Evolutionary conservation across 2,888 invertebrate genomes (phyloP), one percentile per base, ranked within the genome.

Genomic region (Rhodophaea formosa): DNA sequence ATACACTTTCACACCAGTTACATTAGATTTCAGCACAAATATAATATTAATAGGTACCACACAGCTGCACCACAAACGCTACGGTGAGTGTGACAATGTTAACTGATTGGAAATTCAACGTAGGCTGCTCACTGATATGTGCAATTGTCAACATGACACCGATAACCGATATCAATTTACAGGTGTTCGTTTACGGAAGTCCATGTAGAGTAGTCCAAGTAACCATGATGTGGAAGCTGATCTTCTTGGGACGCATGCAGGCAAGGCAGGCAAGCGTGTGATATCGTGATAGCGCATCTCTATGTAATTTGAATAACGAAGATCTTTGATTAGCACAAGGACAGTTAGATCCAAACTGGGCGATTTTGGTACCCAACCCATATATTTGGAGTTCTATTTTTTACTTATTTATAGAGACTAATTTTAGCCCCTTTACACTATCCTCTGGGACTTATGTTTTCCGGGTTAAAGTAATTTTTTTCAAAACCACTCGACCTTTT

Each of bases 131-230:
- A 23, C 15, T 10, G 44, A 30, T 44, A 62, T 57, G 55, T 62
- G 60, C 53, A 56, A 63, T 60, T 63, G 62, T 64, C 62, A 66
- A 63, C 57, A 58, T 64, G 62, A 60, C 59, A 62, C 16, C 59
- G 62, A 60, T 68, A 68, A 65, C 68, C 23, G 3, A 23, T 23
- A 23, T 23, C 23, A 23, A 62, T 62, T 68, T 63, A 63, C 63
- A 63, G 58, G 68, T 66, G 52, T 68, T 59, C 59, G 57, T 58
- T 67, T 68, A 66, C 68, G 68, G 68, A 68, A 63, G 63, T 59
- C 58, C 56, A 63, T 29, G 17, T 47, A 23, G 63, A 59, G 62
- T 49, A 49, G 12, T 30, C 32, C 14, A 30, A 49, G 46, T 2
- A 6, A 23, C 46, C 54, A 57, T 57, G 53, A n/a, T 35, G 49